phyloP scores from a whole-genome alignment of 2,113 vertebrate species.

The Eleginops maclovinus region DNA sequence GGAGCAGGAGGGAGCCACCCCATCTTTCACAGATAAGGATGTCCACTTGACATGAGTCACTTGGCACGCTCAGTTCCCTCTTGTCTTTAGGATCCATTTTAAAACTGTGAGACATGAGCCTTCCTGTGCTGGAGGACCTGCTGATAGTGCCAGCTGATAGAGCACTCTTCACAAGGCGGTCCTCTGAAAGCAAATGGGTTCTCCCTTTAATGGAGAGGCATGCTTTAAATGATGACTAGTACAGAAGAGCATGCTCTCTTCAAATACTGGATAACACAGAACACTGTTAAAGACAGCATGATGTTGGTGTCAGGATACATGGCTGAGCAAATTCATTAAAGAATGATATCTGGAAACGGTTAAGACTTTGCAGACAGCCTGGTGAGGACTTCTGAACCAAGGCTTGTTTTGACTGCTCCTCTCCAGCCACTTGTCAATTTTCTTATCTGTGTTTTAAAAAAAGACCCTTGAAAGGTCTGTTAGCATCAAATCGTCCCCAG shows the following conservation, averaged over 20 bases:
- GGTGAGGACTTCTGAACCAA: constrained; percentile 10
- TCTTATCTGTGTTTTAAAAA: constrained; percentile 76
- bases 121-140: constrained; percentile 66
- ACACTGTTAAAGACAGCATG: not conserved
- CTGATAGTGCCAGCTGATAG: constrained; percentile 77
- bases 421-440: constrained; percentile 46
- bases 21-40: constrained; percentile 77
- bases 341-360: not conserved
- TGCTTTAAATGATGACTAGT: constrained; percentile 41
- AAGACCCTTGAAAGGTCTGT: constrained; percentile 62
- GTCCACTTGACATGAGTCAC: constrained; percentile 82
- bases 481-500: constrained; percentile 55
- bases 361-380: not conserved
- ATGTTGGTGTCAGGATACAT: not conserved
- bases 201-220: constrained; percentile 71
- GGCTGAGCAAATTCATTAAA: not conserved
- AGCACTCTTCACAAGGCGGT: constrained; percentile 76
- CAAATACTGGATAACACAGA: not conserved
- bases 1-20: constrained; percentile 59
- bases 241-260: not conserved
- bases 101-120: constrained; percentile 71
- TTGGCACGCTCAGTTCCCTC: constrained; percentile 62
- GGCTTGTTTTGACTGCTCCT: constrained; percentile 35
- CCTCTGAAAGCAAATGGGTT: constrained; percentile 53
- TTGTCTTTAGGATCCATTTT: constrained; percentile 78